phyloP scores from a whole-genome alignment of 2,797 vertebrate genomes.

The Enteromius viviparus region DNA sequence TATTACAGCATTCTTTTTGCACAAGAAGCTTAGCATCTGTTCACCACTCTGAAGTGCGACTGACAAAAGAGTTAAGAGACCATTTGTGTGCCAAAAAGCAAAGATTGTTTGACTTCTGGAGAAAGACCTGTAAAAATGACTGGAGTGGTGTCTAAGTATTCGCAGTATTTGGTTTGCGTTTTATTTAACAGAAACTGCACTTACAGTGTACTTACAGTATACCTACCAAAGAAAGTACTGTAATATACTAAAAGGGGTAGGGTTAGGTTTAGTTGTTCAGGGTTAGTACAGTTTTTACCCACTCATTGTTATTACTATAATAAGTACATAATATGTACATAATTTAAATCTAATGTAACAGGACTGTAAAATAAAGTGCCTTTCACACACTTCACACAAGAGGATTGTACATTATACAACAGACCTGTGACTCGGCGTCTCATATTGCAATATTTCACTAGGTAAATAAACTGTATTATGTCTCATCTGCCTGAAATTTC shows the following conservation, averaged over 20 bases:
- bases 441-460: background rate
- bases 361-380: too few relatives aligned
- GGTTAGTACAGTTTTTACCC: too few relatives aligned
- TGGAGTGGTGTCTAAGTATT: too few relatives aligned
- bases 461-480: background rate
- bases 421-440: background rate
- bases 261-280: too few relatives aligned
- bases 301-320: too few relatives aligned
- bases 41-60: constrained; percentile 54
- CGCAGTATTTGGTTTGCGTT: too few relatives aligned
- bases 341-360: too few relatives aligned
- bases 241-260: too few relatives aligned
- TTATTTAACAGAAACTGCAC: too few relatives aligned
- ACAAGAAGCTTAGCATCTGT: constrained; percentile 64
- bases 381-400: background rate
- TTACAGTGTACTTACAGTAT: too few relatives aligned
- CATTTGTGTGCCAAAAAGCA: constrained; percentile 57
- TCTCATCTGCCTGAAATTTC: background rate
- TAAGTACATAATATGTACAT: too few relatives aligned
- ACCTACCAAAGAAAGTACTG: too few relatives aligned
- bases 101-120: constrained; percentile 45
- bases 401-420: background rate
- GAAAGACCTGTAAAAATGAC: background rate
- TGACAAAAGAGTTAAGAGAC: constrained; percentile 26
- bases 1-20: constrained; percentile 75